Conservation (phyloP, 2,888 invertebrate species). For the Allacma fusca region DNA sequence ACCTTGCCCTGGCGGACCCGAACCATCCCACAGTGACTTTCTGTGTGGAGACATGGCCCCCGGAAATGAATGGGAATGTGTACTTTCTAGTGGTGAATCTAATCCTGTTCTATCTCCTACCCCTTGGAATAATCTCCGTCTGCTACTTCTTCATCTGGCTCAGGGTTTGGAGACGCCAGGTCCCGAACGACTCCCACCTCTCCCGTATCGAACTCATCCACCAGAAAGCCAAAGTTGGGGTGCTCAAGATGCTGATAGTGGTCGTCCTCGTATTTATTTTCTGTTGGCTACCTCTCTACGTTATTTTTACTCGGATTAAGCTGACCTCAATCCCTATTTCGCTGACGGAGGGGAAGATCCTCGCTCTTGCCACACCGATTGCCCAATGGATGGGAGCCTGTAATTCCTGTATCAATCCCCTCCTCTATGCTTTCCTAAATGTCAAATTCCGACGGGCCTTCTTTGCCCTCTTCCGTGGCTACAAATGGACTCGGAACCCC, state of each 20-base stretch:
- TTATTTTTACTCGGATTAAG: constrained; percentile 65
- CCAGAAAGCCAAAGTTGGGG: too few relatives aligned
- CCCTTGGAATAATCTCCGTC: constrained; percentile 67
- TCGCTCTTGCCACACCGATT: constrained; percentile 65
- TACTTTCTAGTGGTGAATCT: constrained; percentile 69
- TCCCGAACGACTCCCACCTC: constrained; percentile 64
- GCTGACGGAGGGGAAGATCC: constrained; percentile 62
- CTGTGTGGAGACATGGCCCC: constrained; percentile 67
- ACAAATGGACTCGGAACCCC: constrained; percentile 43
- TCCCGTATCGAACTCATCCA: constrained; percentile 62
- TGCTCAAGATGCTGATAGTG: constrained; percentile 68
- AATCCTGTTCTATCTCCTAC: constrained; percentile 68
- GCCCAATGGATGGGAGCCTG: constrained; percentile 68
- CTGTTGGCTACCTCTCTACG: constrained; percentile 69
- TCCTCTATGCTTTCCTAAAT: constrained; percentile 63
- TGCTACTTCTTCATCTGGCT: constrained; percentile 68
- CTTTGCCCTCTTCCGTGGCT: constrained; percentile 40
- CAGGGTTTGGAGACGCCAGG: constrained; percentile 65
- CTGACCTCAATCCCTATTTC: constrained; percentile 62
- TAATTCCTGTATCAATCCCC: constrained; percentile 70
- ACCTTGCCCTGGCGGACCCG: constrained; percentile 63
- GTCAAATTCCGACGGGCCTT: constrained; percentile 54
- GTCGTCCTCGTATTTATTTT: constrained; percentile 68
- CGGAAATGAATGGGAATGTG: constrained; percentile 64
- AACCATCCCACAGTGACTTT: constrained; percentile 78